These are phyloP conservation scores for Sander lucioperca DNA, from an alignment of 2,113 vertebrate genomes.

Conservation along the genomic window DNA sequence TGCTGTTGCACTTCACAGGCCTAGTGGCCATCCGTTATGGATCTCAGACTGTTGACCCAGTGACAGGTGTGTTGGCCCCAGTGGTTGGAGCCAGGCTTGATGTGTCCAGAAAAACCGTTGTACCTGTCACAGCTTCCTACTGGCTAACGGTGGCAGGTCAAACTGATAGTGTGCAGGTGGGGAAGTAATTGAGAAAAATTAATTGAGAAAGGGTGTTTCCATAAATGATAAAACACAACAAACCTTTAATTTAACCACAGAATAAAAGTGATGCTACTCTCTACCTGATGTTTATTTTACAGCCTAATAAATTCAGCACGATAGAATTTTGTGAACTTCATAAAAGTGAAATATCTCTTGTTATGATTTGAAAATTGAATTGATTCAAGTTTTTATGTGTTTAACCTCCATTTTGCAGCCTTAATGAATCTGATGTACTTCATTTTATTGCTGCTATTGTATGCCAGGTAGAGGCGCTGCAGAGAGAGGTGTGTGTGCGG, in stretches of 20 bases:
- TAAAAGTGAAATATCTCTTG: too few relatives aligned
- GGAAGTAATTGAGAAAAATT: neutral
- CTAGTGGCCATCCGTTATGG: conserved; percentile 88
- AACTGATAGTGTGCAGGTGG: conserved; percentile 84
- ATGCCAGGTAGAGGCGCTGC: conserved; percentile 84
- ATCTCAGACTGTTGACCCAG: conserved; percentile 84
- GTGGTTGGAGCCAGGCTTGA: conserved; percentile 87
- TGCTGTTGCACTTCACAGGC: conserved; percentile 78
- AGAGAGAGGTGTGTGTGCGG: conserved; percentile 82
- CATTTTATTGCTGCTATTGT: neutral
- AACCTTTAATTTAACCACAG: neutral
- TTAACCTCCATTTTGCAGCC: neutral
- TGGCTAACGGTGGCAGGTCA: conserved; percentile 77
- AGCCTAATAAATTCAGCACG: neutral
- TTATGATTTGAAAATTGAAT: too few relatives aligned
- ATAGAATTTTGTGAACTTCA: neutral
- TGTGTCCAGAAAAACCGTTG: conserved; percentile 75
- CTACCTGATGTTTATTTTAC: neutral
- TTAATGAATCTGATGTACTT: neutral
- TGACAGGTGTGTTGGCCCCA: conserved; percentile 84
- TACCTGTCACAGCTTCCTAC: conserved; percentile 86
- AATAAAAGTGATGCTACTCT: neutral
- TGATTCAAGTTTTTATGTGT: neutral
- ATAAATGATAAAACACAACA: neutral
- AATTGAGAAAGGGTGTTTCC: neutral